These are phyloP conservation scores for Trichonephila inaurata DNA, from an alignment of 1,140 invertebrate species.

Conservation along the genomic window DNA sequence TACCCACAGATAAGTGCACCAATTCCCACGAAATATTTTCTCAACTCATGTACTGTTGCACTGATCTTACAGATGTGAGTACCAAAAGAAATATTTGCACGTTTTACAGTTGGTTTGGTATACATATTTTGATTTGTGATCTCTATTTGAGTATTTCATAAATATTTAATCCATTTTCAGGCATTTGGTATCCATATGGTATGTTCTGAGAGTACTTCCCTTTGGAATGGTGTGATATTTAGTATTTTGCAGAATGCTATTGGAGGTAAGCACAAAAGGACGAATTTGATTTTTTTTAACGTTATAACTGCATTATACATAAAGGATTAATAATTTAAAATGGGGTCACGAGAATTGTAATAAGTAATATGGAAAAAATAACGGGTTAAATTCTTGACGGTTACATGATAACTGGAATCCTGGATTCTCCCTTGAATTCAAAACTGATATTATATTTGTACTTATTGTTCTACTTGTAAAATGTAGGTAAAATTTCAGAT, in stretches of 20 bases:
- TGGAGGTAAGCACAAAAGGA: not conserved
- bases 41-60: not conserved
- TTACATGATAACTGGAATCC: too few relatives aligned
- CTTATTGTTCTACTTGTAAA: too few relatives aligned
- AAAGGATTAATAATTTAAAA: too few relatives aligned
- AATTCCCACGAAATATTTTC: conserved; percentile 20
- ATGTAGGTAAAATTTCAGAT: too few relatives aligned
- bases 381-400: too few relatives aligned
- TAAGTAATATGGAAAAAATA: too few relatives aligned
- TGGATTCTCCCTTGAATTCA: too few relatives aligned
- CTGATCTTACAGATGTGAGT: conserved; percentile 31
- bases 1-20: not conserved
- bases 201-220: not conserved
- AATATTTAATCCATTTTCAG: not conserved
- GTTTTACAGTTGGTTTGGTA: too few relatives aligned
- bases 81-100: not conserved
- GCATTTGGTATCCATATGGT: not conserved
- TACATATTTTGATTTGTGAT: not conserved
- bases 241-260: not conserved
- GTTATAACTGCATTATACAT: too few relatives aligned
- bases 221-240: conserved; percentile 26
- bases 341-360: too few relatives aligned
- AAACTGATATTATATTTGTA: too few relatives aligned
- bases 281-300: too few relatives aligned
- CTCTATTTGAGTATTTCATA: not conserved